Evolutionary conservation across 2,113 vertebrate genomes (phyloP), one percentile per base, ranked within the genome.

Genomic region (Engraulis encrasicolus): DNA sequence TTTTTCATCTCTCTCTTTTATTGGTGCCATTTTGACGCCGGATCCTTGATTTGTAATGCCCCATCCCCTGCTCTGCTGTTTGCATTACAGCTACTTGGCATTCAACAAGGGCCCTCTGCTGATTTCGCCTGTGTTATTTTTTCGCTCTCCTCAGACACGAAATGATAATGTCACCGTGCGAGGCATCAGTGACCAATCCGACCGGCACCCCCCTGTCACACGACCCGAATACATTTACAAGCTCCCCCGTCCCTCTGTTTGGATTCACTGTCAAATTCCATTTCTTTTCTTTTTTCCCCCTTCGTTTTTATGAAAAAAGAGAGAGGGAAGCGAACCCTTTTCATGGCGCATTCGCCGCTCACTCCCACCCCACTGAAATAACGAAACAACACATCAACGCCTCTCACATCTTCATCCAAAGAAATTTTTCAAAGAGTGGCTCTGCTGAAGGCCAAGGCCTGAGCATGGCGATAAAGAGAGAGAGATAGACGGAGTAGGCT

Each of bases 121-220:
- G 61, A 82, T 88, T 86, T 79, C 19, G 83, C 77, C n/a, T 19
- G 80, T 50, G 77, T 85, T 85, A 81, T 82, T 89, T 84, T 88
- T 81, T 40, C 85, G 31, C 38, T 81, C 49, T 87, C 45, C 80
- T 79, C 82, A 86, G 86, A 85, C 80, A 71, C 86, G 79, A 87
- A 80, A 87, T 81, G 77, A 86, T 85, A 36, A 85, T 86, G 85
- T 88, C 81, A 85, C 79, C 80, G 61, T 45, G 49, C 27, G 81
- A 78, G 61, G 54, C 52, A 48, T 27, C 78, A 11, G 78, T 78
- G 83, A 85, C 83, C 85, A 49, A 40, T 79, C 79, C 78, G n/a
- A n/a, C n/a, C n/a, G 45, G 50, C 31, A 78, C 58, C 2, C 66
- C 34, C 23, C 78, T 50, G n/a, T n/a, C n/a, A 48, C 78, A 49